Percentiles rank a stretch among this genome's conserved stretches.
These are phyloP conservation scores for Mirounga angustirostris DNA, from an alignment of 2,113 vertebrate species.

Conservation along the genomic window DNA sequence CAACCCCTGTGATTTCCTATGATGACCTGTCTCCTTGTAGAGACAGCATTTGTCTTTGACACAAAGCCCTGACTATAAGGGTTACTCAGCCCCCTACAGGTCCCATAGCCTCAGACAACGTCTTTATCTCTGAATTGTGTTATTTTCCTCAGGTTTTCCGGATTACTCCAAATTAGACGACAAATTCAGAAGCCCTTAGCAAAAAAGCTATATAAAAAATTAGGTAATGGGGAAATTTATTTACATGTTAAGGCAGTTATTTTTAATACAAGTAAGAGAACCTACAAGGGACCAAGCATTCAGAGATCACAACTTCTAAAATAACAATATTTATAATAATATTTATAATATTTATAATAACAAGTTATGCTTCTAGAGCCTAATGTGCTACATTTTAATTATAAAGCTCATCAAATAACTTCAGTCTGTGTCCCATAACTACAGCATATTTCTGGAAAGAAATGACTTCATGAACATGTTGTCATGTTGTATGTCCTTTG, in stretches of 20 bases:
- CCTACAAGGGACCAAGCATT: neutral
- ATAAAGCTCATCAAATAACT: neutral
- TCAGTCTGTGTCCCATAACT: neutral
- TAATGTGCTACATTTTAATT: neutral
- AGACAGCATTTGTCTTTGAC: too few species aligned
- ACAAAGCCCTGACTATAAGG: fast-evolving
- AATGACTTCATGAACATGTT: neutral
- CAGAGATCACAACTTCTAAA: neutral
- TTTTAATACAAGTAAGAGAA: neutral
- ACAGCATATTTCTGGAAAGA: neutral
- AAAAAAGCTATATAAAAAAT: neutral
- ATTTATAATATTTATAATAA: neutral
- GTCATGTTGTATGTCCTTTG: neutral
- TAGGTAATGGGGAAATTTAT: neutral
- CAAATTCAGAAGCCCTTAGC: neutral
- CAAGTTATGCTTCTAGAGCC: neutral
- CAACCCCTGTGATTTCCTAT: neutral
- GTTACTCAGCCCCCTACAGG: too few species aligned
- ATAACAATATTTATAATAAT: neutral
- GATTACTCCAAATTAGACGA: neutral
- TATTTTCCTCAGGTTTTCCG: neutral
- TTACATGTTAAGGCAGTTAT: neutral
- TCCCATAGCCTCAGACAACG: neutral
- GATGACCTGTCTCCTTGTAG: fast-evolving
- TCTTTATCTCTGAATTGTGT: neutral